A percentile compares a stretch with the other conserved stretches of the same genome.
Evolutionary conservation across 2,797 vertebrate species (phyloP).

Genomic region (Macropus fuliginosus): DNA sequence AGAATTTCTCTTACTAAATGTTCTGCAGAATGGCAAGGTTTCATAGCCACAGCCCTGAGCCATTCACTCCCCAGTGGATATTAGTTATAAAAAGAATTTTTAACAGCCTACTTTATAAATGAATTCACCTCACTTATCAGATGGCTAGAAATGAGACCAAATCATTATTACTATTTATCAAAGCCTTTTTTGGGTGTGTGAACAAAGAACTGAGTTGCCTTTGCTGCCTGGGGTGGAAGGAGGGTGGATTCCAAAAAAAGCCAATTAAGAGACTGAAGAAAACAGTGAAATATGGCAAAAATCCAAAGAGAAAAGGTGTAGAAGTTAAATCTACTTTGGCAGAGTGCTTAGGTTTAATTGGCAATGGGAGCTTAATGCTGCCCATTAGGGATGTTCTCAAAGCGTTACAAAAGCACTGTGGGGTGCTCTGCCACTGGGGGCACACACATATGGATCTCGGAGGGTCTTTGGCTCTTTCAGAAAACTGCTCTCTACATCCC

Average conservation of each 20-base stretch:
- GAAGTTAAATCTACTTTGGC: conserved; percentile 56
- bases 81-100: conserved; percentile 47
- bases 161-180: conserved; percentile 52
- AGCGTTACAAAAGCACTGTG: neutral
- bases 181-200: conserved; percentile 68
- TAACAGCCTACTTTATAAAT: conserved; percentile 73
- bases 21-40: neutral
- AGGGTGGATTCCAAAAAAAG: conserved; percentile 72
- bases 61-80: conserved; percentile 39
- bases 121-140: conserved; percentile 77
- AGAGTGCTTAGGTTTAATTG: conserved; percentile 54
- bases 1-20: conserved; percentile 64
- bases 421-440: neutral
- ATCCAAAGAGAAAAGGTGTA: conserved; percentile 39
- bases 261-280: conserved; percentile 80
- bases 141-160: conserved; percentile 76
- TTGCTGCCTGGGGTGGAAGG: conserved; percentile 67
- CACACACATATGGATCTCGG: neutral
- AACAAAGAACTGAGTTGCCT: conserved; percentile 79
- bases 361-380: conserved; percentile 43
- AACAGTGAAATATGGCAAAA: conserved; percentile 69
- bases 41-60: conserved; percentile 39
- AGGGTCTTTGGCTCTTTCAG: neutral
- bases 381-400: conserved; percentile 38
- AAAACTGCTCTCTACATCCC: neutral